Conservation (phyloP, 2,113 vertebrate genomes). For the Tychaedon coryphoeus region DNA sequence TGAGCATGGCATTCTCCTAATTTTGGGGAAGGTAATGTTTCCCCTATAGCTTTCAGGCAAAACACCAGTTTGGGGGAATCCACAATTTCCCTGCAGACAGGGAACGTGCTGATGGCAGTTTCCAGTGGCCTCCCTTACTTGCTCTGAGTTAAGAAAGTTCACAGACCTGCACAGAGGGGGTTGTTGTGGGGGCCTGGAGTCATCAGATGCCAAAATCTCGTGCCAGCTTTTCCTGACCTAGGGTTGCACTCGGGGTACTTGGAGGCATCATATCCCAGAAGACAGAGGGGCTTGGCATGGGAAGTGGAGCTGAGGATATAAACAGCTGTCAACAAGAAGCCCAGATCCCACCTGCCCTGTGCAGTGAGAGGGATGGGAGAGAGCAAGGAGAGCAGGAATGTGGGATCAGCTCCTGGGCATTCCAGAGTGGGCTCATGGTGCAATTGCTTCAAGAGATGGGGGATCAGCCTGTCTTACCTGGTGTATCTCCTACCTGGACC, state of each 20-base stretch:
- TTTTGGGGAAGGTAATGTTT: background rate
- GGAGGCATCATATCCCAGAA: background rate
- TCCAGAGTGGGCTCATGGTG: background rate
- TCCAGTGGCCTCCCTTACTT: background rate
- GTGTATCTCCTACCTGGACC: background rate
- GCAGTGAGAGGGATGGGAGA: background rate
- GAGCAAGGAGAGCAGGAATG: background rate
- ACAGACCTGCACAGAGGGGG: background rate
- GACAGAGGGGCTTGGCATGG: background rate
- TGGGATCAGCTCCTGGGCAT: background rate
- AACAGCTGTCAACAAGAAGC: background rate
- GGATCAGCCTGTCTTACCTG: background rate
- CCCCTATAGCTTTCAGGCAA: background rate
- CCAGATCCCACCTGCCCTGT: background rate
- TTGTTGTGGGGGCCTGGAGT: rapidly evolving
- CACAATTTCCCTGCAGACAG: background rate
- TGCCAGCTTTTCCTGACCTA: background rate
- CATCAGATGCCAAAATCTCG: background rate
- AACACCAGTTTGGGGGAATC: background rate
- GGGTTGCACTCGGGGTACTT: background rate
- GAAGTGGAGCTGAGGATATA: background rate
- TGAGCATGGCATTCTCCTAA: background rate
- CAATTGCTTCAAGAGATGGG: background rate
- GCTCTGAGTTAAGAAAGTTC: background rate
- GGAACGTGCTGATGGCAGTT: background rate